phyloP scores from a whole-genome alignment of 2,888 invertebrate genomes.

The Trimorus sp. region DNA sequence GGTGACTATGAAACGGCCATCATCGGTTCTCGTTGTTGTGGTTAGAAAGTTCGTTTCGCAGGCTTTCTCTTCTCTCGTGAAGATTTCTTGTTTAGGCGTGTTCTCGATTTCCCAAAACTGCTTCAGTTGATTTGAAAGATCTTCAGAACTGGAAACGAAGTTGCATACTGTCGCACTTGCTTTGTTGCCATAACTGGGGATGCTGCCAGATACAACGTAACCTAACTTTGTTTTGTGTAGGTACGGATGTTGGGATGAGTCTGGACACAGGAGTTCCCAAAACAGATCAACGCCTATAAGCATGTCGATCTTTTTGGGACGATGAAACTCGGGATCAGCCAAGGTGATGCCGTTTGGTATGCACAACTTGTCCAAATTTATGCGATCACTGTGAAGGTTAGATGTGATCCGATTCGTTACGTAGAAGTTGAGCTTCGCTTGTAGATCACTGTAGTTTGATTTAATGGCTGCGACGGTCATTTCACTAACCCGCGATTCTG shows the following conservation, averaged over 20 bases:
- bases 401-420: slow-evolving; percentile 15
- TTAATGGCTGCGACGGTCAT: background rate
- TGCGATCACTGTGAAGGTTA: slow-evolving; percentile 25
- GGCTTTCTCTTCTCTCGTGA: slow-evolving; percentile 8
- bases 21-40: slow-evolving; percentile 9
- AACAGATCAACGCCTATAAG: slow-evolving; percentile 37
- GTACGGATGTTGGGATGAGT: slow-evolving; percentile 16
- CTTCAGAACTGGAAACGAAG: slow-evolving; percentile 7
- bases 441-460: background rate
- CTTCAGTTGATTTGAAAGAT: slow-evolving; percentile 20
- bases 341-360: slow-evolving; percentile 5
- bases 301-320: slow-evolving; percentile 29
- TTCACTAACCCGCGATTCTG: background rate
- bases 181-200: background rate
- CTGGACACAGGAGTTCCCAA: slow-evolving; percentile 27
- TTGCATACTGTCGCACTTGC: too few relatives aligned
- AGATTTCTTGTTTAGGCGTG: background rate
- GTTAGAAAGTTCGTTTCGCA: slow-evolving; percentile 22
- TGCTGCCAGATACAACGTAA: slow-evolving; percentile 36
- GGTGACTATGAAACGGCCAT: slow-evolving; percentile 23
- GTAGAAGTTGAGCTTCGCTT: background rate
- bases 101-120: slow-evolving; percentile 43
- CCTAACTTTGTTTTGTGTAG: slow-evolving; percentile 40
- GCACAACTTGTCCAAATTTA: slow-evolving; percentile 17
- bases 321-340: slow-evolving; percentile 27